These are phyloP conservation scores for Eudasyphora cyanicolor DNA, from an alignment of 2,888 invertebrate species.

Conservation along the genomic window DNA sequence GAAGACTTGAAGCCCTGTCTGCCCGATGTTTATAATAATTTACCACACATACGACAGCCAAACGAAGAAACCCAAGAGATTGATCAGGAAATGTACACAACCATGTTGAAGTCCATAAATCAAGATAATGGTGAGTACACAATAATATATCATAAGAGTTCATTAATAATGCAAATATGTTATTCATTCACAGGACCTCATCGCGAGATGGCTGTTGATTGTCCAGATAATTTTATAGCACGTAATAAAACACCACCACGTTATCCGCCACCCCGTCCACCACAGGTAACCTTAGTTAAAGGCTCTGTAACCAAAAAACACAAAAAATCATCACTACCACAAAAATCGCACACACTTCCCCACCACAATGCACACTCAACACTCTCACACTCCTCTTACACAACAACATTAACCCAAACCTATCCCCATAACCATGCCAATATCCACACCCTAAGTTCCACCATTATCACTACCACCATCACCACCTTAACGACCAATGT, in stretches of 20 bases:
- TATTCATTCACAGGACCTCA: constrained; percentile 85
- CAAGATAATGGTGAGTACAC: constrained; percentile 83
- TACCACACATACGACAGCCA: constrained; percentile 80
- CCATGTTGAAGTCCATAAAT: constrained; percentile 84
- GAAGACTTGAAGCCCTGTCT: constrained; percentile 83
- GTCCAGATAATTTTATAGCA: constrained; percentile 96
- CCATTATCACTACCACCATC: constrained; percentile 54
- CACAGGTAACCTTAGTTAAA: constrained; percentile 81
- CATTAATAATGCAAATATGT: not conserved
- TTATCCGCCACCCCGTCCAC: constrained; percentile 90
- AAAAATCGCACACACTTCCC: constrained; percentile 21
- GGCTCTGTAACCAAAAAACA: constrained; percentile 16
- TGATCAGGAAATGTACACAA: constrained; percentile 88
- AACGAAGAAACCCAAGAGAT: constrained; percentile 79
- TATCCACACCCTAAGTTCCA: constrained; percentile 40
- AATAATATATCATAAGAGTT: not conserved
- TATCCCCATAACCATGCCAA: constrained; percentile 41
- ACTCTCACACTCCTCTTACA: constrained; percentile 18
- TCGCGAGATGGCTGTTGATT: constrained; percentile 99
- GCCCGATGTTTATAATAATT: constrained; percentile 82
- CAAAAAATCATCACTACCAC: constrained; percentile 1
- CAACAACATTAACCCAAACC: constrained; percentile 50
- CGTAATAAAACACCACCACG: constrained; percentile 94
- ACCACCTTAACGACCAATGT: constrained; percentile 43
- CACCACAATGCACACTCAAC: constrained; percentile 37